Evolutionary conservation across 2,797 vertebrate genomes (phyloP).

Genomic region (Gorsachius magnificus): DNA sequence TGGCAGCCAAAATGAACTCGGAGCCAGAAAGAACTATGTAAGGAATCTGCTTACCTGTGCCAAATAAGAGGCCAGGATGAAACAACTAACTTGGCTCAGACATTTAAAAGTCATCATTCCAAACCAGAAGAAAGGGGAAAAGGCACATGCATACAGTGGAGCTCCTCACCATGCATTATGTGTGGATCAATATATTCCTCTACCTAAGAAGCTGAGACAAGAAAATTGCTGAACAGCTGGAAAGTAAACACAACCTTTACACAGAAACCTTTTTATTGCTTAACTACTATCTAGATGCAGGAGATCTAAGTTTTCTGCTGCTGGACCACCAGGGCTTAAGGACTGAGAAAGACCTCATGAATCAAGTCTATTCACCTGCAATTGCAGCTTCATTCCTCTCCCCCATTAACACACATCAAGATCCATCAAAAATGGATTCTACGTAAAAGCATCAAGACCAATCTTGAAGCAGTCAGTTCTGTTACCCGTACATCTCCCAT

Average conservation of each 20-base stretch:
- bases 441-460: neutral
- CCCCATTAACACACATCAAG: neutral
- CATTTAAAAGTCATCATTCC: neutral
- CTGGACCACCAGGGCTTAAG: neutral
- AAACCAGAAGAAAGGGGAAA: neutral
- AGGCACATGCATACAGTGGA: neutral
- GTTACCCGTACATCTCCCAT: neutral
- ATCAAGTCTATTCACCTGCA: neutral
- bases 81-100: neutral
- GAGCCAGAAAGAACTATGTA: neutral
- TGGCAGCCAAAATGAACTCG: neutral
- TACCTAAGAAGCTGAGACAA: neutral
- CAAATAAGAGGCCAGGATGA: conserved; percentile 8
- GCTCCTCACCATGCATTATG: neutral
- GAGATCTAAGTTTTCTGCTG: neutral
- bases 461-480: neutral
- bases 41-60: conserved; percentile 12
- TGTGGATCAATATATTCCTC: neutral
- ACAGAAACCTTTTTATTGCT: neutral
- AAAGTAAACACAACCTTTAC: neutral
- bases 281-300: neutral
- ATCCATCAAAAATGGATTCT: neutral
- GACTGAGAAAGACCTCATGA: neutral
- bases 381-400: neutral
- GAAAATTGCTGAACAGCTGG: neutral